Conservation (phyloP, 2,113 vertebrate genomes). For the Porphyrio hochstetteri region DNA sequence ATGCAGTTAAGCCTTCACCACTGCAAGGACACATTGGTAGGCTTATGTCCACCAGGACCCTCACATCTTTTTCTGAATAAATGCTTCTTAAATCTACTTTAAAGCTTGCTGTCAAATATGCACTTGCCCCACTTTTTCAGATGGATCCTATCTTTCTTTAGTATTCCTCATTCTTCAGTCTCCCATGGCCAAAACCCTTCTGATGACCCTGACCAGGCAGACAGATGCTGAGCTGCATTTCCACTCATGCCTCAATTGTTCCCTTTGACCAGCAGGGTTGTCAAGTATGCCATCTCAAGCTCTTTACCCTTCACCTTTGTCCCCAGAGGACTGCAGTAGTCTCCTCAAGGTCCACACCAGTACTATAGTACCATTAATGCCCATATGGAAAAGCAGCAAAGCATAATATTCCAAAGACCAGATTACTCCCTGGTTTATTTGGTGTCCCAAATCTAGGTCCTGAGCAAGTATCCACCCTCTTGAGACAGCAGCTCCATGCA, state of each 20-base stretch:
- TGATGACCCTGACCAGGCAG: background rate
- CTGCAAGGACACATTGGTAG: background rate
- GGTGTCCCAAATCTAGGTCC: background rate
- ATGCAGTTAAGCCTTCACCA: background rate
- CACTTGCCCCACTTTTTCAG: background rate
- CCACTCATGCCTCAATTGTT: background rate
- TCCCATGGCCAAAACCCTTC: background rate
- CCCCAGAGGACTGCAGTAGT: too few species aligned
- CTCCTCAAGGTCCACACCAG: background rate
- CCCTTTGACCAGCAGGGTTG: background rate
- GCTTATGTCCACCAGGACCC: background rate
- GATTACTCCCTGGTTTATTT: background rate
- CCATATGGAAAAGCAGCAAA: background rate
- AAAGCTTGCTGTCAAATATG: background rate
- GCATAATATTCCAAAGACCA: background rate
- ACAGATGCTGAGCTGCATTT: background rate
- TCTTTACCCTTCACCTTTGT: background rate
- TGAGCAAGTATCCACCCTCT: background rate
- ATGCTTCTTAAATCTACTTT: background rate
- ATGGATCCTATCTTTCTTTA: background rate
- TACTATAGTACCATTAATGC: background rate
- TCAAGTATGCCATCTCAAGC: background rate
- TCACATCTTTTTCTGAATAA: background rate
- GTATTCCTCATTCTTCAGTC: background rate
- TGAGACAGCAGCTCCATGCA: background rate